These are phyloP conservation scores for Dicyrtoma fusca DNA, from an alignment of 2,888 invertebrate genomes.

Conservation along the genomic window DNA sequence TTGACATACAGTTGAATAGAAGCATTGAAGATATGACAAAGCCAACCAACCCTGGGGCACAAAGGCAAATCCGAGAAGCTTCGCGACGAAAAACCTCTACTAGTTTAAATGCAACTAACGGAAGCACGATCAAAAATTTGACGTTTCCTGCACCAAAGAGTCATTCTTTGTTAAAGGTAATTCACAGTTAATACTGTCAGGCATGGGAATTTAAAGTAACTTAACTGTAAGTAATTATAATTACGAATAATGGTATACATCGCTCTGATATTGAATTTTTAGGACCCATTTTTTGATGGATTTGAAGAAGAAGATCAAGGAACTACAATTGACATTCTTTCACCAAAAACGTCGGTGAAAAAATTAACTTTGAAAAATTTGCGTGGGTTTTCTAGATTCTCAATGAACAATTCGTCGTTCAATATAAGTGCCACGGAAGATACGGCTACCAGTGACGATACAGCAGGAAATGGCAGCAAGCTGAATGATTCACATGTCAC, in stretches of 20 bases:
- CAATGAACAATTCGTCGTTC: slow-evolving; percentile 23
- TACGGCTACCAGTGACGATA: neutral
- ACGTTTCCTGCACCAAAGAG: slow-evolving; percentile 47
- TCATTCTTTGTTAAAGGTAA: slow-evolving; percentile 46
- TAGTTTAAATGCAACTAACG: slow-evolving; percentile 37
- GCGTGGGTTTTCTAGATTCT: slow-evolving; percentile 23
- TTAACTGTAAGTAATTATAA: too few relatives aligned
- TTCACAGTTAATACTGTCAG: too few relatives aligned
- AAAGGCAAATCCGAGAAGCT: slow-evolving; percentile 67
- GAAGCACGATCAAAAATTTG: slow-evolving; percentile 41
- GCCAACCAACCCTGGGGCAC: slow-evolving; percentile 73
- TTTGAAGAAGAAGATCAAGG: slow-evolving; percentile 74
- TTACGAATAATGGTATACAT: too few relatives aligned
- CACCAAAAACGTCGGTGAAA: slow-evolving; percentile 52
- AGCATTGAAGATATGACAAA: slow-evolving; percentile 71
- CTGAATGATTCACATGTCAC: slow-evolving; percentile 3
- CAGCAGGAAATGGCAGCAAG: slow-evolving; percentile 3
- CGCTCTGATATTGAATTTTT: slow-evolving; percentile 19
- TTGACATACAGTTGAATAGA: slow-evolving; percentile 64
- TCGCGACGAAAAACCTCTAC: slow-evolving; percentile 49
- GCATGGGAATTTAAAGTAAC: too few relatives aligned
- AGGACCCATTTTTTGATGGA: slow-evolving; percentile 84
- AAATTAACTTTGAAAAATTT: slow-evolving; percentile 48
- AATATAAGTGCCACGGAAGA: slow-evolving; percentile 11
- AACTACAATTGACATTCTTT: slow-evolving; percentile 50